Evolutionary conservation across 2,797 vertebrate species (phyloP).

Genomic region (Sphenodon punctatus): DNA sequence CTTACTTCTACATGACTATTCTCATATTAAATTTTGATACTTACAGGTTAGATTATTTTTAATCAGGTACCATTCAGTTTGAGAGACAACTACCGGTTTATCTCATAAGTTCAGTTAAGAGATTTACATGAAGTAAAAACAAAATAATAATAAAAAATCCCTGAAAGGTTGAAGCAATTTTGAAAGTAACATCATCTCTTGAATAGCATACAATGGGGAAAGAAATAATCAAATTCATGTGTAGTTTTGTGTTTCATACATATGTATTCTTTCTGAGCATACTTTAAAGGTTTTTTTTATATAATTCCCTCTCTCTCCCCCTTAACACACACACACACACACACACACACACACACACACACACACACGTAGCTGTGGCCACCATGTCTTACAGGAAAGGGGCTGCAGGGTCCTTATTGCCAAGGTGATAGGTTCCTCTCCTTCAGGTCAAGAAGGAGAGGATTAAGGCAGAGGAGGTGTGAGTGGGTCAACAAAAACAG

Average conservation of each 20-base stretch:
- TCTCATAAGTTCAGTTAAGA: neutral
- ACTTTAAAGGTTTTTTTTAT: neutral
- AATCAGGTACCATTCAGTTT: neutral
- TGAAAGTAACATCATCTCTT: accelerated
- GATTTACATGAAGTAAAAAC: neutral
- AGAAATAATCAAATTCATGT: neutral
- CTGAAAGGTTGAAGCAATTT: neutral
- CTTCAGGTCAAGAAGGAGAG: too few species aligned
- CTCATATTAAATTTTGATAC: neutral
- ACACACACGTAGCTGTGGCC: too few species aligned
- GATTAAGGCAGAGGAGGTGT: too few species aligned
- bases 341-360: too few species aligned
- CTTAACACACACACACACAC: too few species aligned
- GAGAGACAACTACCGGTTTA: neutral
- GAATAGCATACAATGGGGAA: neutral
- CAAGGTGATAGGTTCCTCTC: too few species aligned
- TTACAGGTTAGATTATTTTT: neutral
- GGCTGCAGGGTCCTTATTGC: too few species aligned
- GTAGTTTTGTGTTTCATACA: neutral
- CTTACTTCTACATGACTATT: neutral
- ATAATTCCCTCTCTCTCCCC: too few species aligned
- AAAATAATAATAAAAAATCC: too few species aligned
- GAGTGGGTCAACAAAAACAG: too few species aligned
- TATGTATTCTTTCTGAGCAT: neutral
- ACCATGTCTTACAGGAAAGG: too few species aligned